phyloP scores from a whole-genome alignment of 2,113 vertebrate species.

The Ophiodon elongatus region DNA sequence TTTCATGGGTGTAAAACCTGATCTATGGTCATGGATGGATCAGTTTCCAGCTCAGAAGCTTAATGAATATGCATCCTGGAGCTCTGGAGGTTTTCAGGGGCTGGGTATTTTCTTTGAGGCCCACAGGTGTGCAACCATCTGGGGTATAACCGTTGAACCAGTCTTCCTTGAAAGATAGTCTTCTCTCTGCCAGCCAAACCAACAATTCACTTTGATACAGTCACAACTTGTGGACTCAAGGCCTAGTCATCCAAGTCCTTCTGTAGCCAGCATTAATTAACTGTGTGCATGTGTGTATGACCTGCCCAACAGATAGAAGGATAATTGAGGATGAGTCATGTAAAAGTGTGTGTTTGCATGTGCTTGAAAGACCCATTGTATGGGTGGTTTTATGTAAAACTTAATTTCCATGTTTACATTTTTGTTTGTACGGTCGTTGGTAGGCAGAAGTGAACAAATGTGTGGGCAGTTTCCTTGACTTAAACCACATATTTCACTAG shows the following conservation, averaged over 20 bases:
- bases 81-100: constrained; percentile 56
- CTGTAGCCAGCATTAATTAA: not conserved
- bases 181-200: constrained; percentile 57
- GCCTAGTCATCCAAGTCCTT: constrained; percentile 32
- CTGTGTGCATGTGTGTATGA: not conserved
- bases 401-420: constrained; percentile 32
- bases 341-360: not conserved
- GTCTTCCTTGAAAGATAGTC: constrained; percentile 65
- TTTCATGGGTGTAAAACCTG: not conserved
- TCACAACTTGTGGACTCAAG: constrained; percentile 12
- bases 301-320: not conserved
- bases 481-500: constrained; percentile 69
- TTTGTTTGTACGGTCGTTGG: constrained; percentile 36
- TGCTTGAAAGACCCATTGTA: not conserved
- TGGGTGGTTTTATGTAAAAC: constrained; percentile 16
- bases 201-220: constrained; percentile 55
- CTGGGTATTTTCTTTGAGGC: constrained; percentile 44
- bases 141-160: constrained; percentile 77
- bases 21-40: constrained; percentile 15
- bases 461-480: constrained; percentile 45
- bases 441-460: constrained; percentile 25
- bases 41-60: not conserved
- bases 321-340: constrained; percentile 12
- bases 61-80: constrained; percentile 24
- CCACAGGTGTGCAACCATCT: constrained; percentile 83